A percentile compares a stretch with the other conserved stretches of the same genome.
Evolutionary conservation across 92 coral and sea anemone genomes (phyloP).

Genomic region (Epizoanthus ramosus): DNA sequence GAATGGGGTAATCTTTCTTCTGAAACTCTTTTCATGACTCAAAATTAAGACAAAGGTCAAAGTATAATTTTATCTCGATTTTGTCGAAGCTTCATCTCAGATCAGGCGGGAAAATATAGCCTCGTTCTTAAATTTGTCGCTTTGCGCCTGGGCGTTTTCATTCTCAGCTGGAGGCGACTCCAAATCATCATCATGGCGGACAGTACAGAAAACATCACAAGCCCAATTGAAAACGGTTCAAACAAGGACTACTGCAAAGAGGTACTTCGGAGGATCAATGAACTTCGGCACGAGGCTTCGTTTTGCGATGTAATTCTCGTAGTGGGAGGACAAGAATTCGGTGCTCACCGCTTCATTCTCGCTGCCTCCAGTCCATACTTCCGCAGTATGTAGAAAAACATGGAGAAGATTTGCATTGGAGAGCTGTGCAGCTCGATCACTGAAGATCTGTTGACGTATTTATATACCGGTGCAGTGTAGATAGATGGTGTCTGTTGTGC

Average conservation of each 20-base stretch:
- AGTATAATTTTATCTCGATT: no score
- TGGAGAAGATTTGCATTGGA: conserved; percentile 56
- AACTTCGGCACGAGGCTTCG: conserved; percentile 62
- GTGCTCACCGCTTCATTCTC: conserved; percentile 75
- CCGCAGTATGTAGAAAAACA: conserved; percentile 61
- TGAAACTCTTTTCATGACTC: no score
- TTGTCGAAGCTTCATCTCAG: no score
- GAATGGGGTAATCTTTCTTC: no score
- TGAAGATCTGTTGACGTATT: conserved; percentile 68
- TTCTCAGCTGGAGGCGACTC: no score
- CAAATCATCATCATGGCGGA: no score
- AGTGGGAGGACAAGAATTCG: conserved; percentile 56
- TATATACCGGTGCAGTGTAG: conserved; percentile 69
- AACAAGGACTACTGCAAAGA: not conserved
- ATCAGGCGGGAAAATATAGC: no score
- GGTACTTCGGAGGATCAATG: conserved; percentile 33
- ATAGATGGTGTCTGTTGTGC: conserved; percentile 50
- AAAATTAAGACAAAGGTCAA: no score
- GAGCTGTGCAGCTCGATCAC: conserved; percentile 59
- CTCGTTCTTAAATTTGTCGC: no score
- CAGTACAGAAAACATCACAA: no score
- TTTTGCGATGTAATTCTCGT: conserved; percentile 73
- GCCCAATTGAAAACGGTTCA: no score
- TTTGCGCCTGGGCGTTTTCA: no score
- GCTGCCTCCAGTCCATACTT: conserved; percentile 83